Conservation (phyloP, 2,113 vertebrate genomes). For the Entelurus aequoreus region DNA sequence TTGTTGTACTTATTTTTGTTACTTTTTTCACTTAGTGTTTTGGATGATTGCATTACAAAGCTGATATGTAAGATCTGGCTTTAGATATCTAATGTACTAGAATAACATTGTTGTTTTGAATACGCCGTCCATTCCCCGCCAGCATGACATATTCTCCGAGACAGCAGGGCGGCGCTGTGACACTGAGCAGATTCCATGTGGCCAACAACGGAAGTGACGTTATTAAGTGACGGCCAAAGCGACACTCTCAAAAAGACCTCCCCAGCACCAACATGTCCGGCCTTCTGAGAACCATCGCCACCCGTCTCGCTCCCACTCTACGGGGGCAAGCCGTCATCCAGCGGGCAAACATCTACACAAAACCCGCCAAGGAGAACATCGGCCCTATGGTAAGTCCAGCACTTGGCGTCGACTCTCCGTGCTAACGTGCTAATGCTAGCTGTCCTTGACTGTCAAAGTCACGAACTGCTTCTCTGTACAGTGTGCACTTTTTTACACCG, state of each 20-base stretch:
- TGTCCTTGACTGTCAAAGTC: constrained; percentile 54
- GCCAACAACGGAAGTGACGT: neutral
- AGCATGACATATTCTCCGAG: constrained; percentile 3
- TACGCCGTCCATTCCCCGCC: neutral
- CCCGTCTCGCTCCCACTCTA: constrained; percentile 29
- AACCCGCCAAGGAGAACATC: constrained; percentile 37
- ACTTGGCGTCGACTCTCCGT: neutral
- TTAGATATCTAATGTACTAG: too few relatives aligned
- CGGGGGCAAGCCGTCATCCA: constrained; percentile 27
- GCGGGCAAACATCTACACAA: constrained; percentile 23
- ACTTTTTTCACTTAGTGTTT: too few relatives aligned
- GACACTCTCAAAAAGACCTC: neutral
- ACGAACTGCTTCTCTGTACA: neutral
- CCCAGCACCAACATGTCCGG: constrained; percentile 33
- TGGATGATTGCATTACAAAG: too few relatives aligned
- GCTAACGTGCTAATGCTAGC: neutral
- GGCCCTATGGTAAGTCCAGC: constrained; percentile 22
- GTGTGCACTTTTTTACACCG: too few relatives aligned
- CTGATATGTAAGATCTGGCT: too few relatives aligned
- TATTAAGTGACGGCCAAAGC: neutral
- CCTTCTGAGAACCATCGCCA: constrained; percentile 26
- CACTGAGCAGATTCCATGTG: neutral
- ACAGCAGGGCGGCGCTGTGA: constrained; percentile 10
- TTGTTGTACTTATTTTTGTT: too few relatives aligned
- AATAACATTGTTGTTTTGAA: too few relatives aligned